Evolutionary conservation across 1,140 invertebrate genomes (phyloP).

Genomic region (Lysiphlebus fabarum): DNA sequence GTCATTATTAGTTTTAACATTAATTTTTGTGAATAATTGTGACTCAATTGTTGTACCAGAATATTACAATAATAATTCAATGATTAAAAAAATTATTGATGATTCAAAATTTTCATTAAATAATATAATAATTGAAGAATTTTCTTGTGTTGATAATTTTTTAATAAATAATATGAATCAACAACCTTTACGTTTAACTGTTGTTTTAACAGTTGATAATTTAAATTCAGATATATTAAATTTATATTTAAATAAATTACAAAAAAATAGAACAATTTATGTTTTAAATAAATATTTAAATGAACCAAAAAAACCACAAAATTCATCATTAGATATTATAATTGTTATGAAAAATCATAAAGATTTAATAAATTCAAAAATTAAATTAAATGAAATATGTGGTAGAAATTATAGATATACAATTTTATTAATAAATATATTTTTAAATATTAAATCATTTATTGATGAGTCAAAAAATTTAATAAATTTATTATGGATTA

Average conservation of each 20-base stretch:
- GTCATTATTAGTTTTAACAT: too few relatives aligned
- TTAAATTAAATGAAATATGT: slow-evolving; percentile 29
- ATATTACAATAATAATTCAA: too few relatives aligned
- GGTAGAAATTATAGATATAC: slow-evolving; percentile 31
- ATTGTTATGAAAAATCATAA: slow-evolving; percentile 30
- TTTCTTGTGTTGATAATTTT: slow-evolving; percentile 26
- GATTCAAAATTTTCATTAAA: too few relatives aligned
- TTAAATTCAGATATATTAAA: background rate
- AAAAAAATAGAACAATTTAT: slow-evolving; percentile 16
- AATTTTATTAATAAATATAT: slow-evolving; percentile 24
- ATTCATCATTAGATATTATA: slow-evolving; percentile 18
- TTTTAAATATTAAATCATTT: slow-evolving; percentile 28
- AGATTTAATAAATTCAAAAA: slow-evolving; percentile 11
- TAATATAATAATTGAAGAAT: too few relatives aligned
- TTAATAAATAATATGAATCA: slow-evolving; percentile 13
- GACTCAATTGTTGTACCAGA: background rate
- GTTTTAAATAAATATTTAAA: slow-evolving; percentile 13
- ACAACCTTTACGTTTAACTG: slow-evolving; percentile 4
- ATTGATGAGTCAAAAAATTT: slow-evolving; percentile 20
- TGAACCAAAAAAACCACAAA: background rate
- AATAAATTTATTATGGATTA: slow-evolving; percentile 29
- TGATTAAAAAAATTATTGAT: too few relatives aligned
- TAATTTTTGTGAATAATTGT: too few relatives aligned
- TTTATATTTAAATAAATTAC: slow-evolving; percentile 14
- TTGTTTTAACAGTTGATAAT: background rate